A percentile compares a stretch with the other conserved stretches of the same genome.
Conservation (phyloP, 2,888 invertebrate genomes). For the Leptinotarsa rubiginosa region DNA sequence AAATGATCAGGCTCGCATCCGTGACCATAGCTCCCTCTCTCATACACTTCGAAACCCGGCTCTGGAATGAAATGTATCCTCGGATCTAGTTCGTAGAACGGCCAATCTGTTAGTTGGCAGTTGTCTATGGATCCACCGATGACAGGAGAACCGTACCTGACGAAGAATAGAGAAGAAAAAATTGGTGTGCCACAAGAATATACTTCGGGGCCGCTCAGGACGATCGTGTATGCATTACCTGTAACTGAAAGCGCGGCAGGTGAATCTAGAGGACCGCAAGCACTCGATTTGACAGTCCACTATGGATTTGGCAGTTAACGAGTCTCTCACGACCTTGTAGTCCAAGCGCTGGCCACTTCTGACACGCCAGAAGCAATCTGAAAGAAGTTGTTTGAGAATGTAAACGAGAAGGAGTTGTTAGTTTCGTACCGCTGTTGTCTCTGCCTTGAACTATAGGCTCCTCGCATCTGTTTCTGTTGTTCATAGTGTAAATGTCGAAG, state of each 20-base stretch:
- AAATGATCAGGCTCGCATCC: constrained; percentile 81
- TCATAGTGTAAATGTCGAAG: constrained; percentile 84
- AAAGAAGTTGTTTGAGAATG: background rate
- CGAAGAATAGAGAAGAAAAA: background rate
- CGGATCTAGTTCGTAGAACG: constrained; percentile 75
- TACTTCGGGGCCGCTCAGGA: background rate
- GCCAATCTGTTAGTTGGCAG: constrained; percentile 82
- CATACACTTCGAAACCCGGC: constrained; percentile 80
- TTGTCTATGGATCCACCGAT: constrained; percentile 78
- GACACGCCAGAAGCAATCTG: constrained; percentile 88
- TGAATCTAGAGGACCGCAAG: constrained; percentile 78
- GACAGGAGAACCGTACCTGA: constrained; percentile 75
- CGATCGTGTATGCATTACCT: constrained; percentile 66
- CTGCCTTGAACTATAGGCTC: constrained; percentile 62
- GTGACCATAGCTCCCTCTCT: constrained; percentile 83
- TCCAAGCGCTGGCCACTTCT: constrained; percentile 79
- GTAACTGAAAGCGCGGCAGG: constrained; percentile 84
- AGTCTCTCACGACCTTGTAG: constrained; percentile 73
- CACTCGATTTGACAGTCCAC: constrained; percentile 87
- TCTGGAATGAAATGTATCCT: constrained; percentile 71
- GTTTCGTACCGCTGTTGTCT: constrained; percentile 64
- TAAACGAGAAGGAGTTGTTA: background rate
- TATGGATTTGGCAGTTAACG: constrained; percentile 75
- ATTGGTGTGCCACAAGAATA: background rate
- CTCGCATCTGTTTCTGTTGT: constrained; percentile 69